phyloP scores from a whole-genome alignment of 1,140 invertebrate genomes.

The Scylla paramamosain region DNA sequence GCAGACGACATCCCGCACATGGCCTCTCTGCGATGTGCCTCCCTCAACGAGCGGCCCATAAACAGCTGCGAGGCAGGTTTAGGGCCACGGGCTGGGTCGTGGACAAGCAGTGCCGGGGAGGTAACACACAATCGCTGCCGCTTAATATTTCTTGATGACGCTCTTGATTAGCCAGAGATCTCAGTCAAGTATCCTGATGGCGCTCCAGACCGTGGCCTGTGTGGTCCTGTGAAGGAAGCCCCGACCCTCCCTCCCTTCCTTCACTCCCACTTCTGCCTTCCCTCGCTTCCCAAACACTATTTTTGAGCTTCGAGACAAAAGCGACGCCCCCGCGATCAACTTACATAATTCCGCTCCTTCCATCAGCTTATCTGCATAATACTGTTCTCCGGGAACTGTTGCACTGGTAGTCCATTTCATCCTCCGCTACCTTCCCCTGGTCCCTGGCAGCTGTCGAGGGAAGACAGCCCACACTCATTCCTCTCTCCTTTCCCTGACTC shows the following conservation, averaged over 20 bases:
- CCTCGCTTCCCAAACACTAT: background rate
- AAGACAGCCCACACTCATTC: background rate
- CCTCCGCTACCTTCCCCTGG: slow-evolving; percentile 36
- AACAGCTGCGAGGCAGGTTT: slow-evolving; percentile 29
- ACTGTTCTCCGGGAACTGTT: background rate
- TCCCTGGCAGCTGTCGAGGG: background rate
- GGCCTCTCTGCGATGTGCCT: slow-evolving; percentile 2
- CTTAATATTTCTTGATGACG: slow-evolving; percentile 44
- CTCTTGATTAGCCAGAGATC: slow-evolving; percentile 57
- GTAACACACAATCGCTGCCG: slow-evolving; percentile 39
- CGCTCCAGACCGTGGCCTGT: background rate
- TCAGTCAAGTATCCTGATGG: slow-evolving; percentile 10
- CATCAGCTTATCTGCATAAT: slow-evolving; percentile 46
- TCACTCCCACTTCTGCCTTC: background rate
- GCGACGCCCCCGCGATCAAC: background rate
- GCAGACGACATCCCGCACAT: slow-evolving; percentile 3
- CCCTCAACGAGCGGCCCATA: slow-evolving; percentile 41
- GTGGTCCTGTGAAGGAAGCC: slow-evolving; percentile 13
- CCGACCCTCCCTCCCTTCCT: background rate
- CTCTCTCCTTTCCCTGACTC: slow-evolving; percentile 18
- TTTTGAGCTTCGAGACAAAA: slow-evolving; percentile 24
- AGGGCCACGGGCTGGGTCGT: slow-evolving; percentile 9
- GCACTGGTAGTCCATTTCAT: slow-evolving; percentile 37
- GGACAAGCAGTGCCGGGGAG: slow-evolving; percentile 30
- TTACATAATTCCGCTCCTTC: slow-evolving; percentile 4